Evolutionary conservation across 2,113 vertebrate species (phyloP), one percentile per base, ranked within the genome.

Genomic region (Callocephalon fimbriatum): DNA sequence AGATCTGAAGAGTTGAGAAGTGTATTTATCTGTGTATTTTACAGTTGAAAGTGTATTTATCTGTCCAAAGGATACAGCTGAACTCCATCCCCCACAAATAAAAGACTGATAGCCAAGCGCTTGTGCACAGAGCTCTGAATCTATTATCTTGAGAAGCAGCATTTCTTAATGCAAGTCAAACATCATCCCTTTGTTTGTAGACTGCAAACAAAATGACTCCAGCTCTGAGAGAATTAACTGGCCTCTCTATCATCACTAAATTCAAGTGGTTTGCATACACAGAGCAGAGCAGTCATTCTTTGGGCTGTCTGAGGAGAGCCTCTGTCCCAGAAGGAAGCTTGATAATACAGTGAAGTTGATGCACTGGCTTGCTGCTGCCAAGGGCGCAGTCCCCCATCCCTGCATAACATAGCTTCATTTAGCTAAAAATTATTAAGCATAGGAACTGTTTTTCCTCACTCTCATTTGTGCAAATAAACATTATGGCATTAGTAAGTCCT

Each of bases 131-230:
- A 86, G 59, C 42, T 54, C 68, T 68, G 65, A 75, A 63, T 68
- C 68, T 67, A 67, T 93, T 93, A 59, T 88, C 90, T 92, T 63
- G 83, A 78, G 31, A 65, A 58, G 82, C 88, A 96, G 90, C 76
- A 37, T 67, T 90, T 86, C 82, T 50, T 92, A 77, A 94, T 53
- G 61, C 0, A 5, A 95, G 88, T 92, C 68, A 91, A 95, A 93
- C 90, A 84, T 44, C 40, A 37, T 59, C 63, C 54, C 54, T 96
- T 80, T 96, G 93, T 95, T 97, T 96, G 95, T 78, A 92, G 94
- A 88, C 85, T 81, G 96, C 90, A 96, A 97, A 97, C 80, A 94
- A 79, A 96, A 92, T 37, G 2, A 93, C 95, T 95, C 87, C 90
- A 94, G 77, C 45, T 47, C 62, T 35, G 77, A 80, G 66, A 91